Base-by-base conservation (phyloP, 2,888 invertebrate genomes). In the Gymnocheta viridis region DNA sequence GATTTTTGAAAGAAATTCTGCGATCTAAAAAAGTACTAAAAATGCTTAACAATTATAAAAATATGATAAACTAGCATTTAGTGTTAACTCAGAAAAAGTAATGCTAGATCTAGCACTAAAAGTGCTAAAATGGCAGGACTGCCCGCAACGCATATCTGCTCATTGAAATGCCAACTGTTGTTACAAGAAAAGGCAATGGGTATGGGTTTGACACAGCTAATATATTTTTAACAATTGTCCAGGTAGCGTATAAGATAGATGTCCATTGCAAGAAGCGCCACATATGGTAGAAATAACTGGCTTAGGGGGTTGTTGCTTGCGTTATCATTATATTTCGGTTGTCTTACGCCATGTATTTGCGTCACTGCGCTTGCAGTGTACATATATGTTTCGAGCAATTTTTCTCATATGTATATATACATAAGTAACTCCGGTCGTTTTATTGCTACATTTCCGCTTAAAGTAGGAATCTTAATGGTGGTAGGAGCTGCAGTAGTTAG, bases 131-230 rank as follows among this genome's bases (percentile, higher is more conserved):
- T n/a, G n/a, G n/a, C n/a, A n/a, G n/a, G n/a, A n/a, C n/a, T n/a
- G n/a, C n/a, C 44, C 38, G 5, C 85, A 85, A 66, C 89, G 89
- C 44, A 73, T 60, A 86, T 73, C 56, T 56, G 60, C 0, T 73
- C 81, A 70, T 85, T 88, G 49, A 89, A 89, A 83, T 86, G 88
- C 49, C 82, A 88, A 6, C 85, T 83, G 4, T 85, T 77, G 14
- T 77, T 74, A 67, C 89, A 89, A 70, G 87, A 85, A 81, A 89
- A 89, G 2, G 86, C 89, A n/a, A 89, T 83, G 27, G 90, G 89
- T 29, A 88, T 89, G 9, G 90, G 89, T 0, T 84, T 64, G 4
- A 87, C 87, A 60, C 89, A 89, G n/a, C 87, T 87, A 29, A 89
- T 88, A 10, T 89, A 89, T 72, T 89, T 89, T n/a, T 76, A 86